Evolutionary conservation across 2,113 vertebrate species (phyloP), one percentile per base, ranked within the genome.

Genomic region (Aspiorhynchus laticeps): DNA sequence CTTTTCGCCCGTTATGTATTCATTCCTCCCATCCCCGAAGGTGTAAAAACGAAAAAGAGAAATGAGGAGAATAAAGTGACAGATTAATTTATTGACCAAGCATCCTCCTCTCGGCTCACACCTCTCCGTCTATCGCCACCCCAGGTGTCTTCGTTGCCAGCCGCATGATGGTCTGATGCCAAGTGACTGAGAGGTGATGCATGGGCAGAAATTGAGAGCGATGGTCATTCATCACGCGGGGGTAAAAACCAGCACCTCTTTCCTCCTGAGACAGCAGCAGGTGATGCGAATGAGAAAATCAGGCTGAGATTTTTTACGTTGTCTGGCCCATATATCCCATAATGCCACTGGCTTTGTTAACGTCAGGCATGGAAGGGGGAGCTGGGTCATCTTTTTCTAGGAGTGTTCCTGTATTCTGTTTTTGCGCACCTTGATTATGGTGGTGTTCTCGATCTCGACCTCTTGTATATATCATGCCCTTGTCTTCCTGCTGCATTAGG

Each of bases 1-100:
- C 69, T 77, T 48, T 84, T 26, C 5, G 24, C 33, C 67, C 11
- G n/a, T 26, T 75, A 87, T 82, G 59, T 75, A 87, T 87, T 87
- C 53, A 87, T 83, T 75, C 38, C 19, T 19, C 24, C 28, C 0
- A 17, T 61, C 78, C 41, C 48, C 7, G 19, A 81, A 87, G 67
- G 80, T 7, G 67, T 41, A 74, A 82, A 87, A 80, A 51, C 19
- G 76, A 51, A 53, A 41, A 71, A 83, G 80, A 86, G 76, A 79
- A 77, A 81, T 31, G 36, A 59, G 61, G 48, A 51, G 80, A 85
- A 89, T 75, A 76, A 84, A 88, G 73, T 87, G 85, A 87, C 88
- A 88, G 87, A 90, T 89, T 85, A 84, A 89, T 88, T 87, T 85
- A 88, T 87, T 74, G 77, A 78, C 28, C 71, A 71, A n/a, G 71